A percentile compares a stretch with the other conserved stretches of the same genome.
These are phyloP conservation scores for Trichomalopsis sarcophagae DNA, from an alignment of 1,140 invertebrate species.

Conservation along the genomic window DNA sequence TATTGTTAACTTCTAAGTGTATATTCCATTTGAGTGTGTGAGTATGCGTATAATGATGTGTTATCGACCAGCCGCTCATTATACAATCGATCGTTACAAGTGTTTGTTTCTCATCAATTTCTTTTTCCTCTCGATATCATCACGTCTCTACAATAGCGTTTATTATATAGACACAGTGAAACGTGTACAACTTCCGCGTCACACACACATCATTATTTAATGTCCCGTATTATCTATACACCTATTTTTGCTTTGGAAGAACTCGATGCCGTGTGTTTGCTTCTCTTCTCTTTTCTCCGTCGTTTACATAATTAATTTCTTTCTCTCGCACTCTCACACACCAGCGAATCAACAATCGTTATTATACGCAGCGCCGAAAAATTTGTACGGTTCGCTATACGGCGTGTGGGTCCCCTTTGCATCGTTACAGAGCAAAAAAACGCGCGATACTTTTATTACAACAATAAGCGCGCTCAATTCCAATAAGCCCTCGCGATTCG, in stretches of 20 bases:
- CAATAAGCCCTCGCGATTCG: background rate
- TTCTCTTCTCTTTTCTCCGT: background rate
- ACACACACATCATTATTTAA: background rate
- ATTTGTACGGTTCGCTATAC: constrained; percentile 34
- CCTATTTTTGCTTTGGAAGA: constrained; percentile 50
- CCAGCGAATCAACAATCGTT: background rate
- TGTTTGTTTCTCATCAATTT: background rate
- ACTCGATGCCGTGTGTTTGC: constrained; percentile 46
- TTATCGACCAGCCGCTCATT: constrained; percentile 1
- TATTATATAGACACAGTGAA: background rate
- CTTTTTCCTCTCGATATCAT: background rate
- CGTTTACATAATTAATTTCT: background rate
- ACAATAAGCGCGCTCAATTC: constrained; percentile 27
- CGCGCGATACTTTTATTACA: background rate
- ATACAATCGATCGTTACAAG: background rate
- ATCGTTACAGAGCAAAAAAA: constrained; percentile 27
- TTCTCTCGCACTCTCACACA: background rate
- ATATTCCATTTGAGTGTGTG: constrained; percentile 38
- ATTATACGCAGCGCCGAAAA: background rate
- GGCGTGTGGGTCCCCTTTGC: constrained; percentile 48
- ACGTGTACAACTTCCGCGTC: background rate
- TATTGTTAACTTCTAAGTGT: constrained; percentile 17
- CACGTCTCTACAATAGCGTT: background rate
- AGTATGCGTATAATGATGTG: background rate
- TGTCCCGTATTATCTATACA: constrained; percentile 38